A percentile compares a stretch with the other conserved stretches of the same genome.
Evolutionary conservation across 2,113 vertebrate species (phyloP).

Genomic region (Ageneiosus marmoratus): DNA sequence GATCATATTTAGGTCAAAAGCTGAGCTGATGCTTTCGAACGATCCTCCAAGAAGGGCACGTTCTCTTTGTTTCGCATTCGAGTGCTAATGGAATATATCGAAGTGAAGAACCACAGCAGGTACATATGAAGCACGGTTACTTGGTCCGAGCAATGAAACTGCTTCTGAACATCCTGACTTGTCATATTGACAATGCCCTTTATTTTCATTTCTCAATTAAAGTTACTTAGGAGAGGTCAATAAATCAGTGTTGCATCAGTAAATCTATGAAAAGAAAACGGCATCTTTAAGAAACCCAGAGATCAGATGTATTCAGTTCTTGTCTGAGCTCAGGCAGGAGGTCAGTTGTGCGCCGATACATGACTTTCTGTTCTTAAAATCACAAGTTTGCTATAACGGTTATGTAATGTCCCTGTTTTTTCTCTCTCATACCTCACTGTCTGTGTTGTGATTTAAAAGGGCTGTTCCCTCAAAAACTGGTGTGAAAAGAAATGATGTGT

Average conservation of each 20-base stretch:
- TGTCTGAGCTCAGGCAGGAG: background rate
- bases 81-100: background rate
- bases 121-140: background rate
- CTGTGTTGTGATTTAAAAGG: background rate
- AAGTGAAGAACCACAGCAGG: background rate
- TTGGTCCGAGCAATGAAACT: background rate
- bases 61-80: background rate
- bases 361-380: slow-evolving; percentile 53
- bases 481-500: background rate
- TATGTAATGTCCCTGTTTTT: background rate
- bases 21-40: background rate
- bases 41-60: background rate
- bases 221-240: background rate
- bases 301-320: background rate
- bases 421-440: background rate
- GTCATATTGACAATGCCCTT: background rate
- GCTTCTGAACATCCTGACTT: background rate
- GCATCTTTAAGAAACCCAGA: background rate
- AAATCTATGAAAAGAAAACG: background rate
- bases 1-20: background rate
- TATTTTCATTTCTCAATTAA: background rate
- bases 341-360: background rate
- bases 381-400: slow-evolving; percentile 60
- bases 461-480: background rate
- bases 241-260: background rate